These are phyloP conservation scores for Sphecodes monilicornis DNA, from an alignment of 2,888 invertebrate species.

Conservation along the genomic window DNA sequence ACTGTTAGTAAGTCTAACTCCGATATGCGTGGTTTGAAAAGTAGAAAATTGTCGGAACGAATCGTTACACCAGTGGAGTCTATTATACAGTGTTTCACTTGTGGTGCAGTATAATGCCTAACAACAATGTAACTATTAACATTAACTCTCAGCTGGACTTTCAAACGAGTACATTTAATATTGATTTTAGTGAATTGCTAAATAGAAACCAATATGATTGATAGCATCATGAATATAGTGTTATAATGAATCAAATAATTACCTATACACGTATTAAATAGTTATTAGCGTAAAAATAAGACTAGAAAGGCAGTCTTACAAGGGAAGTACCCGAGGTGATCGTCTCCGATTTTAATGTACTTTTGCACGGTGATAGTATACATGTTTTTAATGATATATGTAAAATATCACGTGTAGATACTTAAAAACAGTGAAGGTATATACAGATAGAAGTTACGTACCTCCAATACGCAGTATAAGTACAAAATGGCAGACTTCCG, in stretches of 20 bases:
- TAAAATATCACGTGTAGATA: too few relatives aligned
- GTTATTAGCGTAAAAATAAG: not conserved
- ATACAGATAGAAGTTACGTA: too few relatives aligned
- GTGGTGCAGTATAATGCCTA: not conserved
- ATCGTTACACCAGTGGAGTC: not conserved
- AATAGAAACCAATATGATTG: not conserved
- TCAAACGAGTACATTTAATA: not conserved
- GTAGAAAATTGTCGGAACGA: not conserved
- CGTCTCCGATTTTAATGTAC: too few relatives aligned
- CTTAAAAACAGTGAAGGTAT: too few relatives aligned
- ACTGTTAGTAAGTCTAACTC: not conserved
- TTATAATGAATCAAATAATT: not conserved
- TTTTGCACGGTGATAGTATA: too few relatives aligned
- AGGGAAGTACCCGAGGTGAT: too few relatives aligned
- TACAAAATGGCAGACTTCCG: too few relatives aligned
- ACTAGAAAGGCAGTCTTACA: too few relatives aligned
- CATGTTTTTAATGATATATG: too few relatives aligned
- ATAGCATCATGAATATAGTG: too few relatives aligned
- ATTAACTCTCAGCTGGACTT: not conserved
- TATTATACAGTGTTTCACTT: not conserved
- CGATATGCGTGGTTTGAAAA: not conserved
- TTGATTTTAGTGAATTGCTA: not conserved
- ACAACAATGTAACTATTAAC: not conserved
- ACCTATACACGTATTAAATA: not conserved
- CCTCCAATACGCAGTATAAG: too few relatives aligned